Conservation (phyloP, 2,888 invertebrate species). For the Drosophila siamana region DNA sequence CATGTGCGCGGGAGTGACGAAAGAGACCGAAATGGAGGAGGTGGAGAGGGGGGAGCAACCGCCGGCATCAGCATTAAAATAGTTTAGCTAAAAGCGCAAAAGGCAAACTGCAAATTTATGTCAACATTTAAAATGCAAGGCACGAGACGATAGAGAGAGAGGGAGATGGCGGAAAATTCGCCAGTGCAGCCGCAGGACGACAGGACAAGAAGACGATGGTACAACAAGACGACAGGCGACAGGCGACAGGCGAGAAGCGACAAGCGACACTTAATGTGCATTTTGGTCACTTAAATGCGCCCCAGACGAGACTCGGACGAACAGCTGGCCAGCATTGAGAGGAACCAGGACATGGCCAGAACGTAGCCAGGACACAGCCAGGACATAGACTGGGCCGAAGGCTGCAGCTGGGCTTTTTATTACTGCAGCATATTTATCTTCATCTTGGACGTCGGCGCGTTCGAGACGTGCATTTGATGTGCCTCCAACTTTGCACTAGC, state of each 20-base stretch:
- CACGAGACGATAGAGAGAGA: conserved; percentile 41
- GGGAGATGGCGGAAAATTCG: conserved; percentile 16
- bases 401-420: conserved; percentile 59
- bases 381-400: background rate
- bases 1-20: conserved; percentile 20
- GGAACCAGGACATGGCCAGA: background rate
- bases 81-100: conserved; percentile 66
- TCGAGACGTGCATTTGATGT: conserved; percentile 75
- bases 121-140: conserved; percentile 71
- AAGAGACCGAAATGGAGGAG: no score
- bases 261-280: conserved; percentile 68
- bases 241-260: conserved; percentile 28
- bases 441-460: conserved; percentile 68
- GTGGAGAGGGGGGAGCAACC: background rate
- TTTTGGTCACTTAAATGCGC: conserved; percentile 74
- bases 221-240: conserved; percentile 17
- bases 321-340: conserved; percentile 24
- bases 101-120: conserved; percentile 69
- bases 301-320: conserved; percentile 37
- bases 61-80: conserved; percentile 57
- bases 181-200: conserved; percentile 36
- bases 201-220: conserved; percentile 23
- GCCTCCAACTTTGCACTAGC: conserved; percentile 33
- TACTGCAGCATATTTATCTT: conserved; percentile 77
- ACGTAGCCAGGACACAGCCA: background rate